Evolutionary conservation across 2,797 vertebrate species (phyloP).

Genomic region (Tinamus major): DNA sequence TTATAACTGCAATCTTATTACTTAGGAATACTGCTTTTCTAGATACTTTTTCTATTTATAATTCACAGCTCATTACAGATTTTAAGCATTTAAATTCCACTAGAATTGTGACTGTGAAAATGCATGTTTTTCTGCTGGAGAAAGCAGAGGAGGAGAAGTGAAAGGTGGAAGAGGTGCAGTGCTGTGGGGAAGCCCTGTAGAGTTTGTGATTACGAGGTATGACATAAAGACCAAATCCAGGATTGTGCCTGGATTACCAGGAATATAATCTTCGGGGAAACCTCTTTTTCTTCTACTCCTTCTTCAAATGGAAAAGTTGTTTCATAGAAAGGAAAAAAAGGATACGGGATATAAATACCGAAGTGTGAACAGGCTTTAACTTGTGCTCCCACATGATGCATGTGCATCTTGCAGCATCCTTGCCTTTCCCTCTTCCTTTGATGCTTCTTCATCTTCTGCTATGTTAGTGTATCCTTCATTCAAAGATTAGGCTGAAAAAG

Average conservation of each 20-base stretch:
- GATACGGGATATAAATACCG: not conserved
- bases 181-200: not conserved
- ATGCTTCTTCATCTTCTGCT: not conserved
- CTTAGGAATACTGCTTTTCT: not conserved
- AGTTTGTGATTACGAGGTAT: not conserved
- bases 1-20: not conserved
- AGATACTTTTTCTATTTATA: not conserved
- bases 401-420: not conserved
- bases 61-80: not conserved
- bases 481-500: not conserved
- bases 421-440: not conserved
- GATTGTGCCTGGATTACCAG: not conserved
- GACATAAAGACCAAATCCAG: not conserved
- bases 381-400: not conserved
- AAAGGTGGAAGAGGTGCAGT: not conserved
- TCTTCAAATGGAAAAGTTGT: not conserved
- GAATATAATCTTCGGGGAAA: not conserved
- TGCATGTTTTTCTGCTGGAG: not conserved
- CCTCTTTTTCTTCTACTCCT: not conserved
- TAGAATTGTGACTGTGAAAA: not conserved
- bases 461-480: not conserved
- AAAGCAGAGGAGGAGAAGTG: not conserved
- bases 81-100: not conserved
- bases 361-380: not conserved
- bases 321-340: not conserved